Evolutionary conservation across 2,113 vertebrate species (phyloP).

Genomic region (Chauna torquata): DNA sequence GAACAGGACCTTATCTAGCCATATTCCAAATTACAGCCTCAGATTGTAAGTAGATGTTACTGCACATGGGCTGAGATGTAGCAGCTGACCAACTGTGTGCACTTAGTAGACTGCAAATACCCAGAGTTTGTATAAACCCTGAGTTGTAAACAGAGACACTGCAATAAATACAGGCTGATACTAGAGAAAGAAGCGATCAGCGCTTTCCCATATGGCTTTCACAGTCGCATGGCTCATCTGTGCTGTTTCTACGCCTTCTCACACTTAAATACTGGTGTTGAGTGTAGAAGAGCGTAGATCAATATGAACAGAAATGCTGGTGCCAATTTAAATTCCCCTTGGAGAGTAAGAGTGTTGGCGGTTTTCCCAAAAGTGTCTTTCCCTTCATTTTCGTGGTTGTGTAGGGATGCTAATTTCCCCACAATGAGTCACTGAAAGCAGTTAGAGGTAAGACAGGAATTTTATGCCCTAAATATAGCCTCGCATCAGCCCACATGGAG

Average conservation of each 20-base stretch:
- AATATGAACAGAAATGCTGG: background rate
- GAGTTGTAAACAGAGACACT: background rate
- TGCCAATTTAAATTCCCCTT: background rate
- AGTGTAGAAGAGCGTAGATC: background rate
- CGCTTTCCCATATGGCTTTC: background rate
- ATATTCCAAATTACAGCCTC: background rate
- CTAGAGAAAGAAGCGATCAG: background rate
- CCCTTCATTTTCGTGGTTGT: background rate
- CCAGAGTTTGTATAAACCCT: background rate
- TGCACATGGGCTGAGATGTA: background rate
- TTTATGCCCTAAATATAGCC: conserved; percentile 29
- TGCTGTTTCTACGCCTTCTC: background rate
- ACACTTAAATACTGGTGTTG: background rate
- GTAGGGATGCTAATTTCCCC: conserved; percentile 6
- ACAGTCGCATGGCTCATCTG: background rate
- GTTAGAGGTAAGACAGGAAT: conserved; percentile 27
- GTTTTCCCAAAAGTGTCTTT: background rate
- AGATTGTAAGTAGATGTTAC: rapidly evolving
- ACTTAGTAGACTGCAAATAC: background rate
- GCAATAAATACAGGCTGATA: background rate
- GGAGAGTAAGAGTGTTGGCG: background rate
- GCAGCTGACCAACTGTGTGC: background rate
- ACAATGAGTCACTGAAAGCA: background rate
- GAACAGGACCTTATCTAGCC: background rate
- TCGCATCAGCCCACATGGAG: background rate